Base-by-base conservation (phyloP, 2,888 invertebrate genomes). In the Harpalus rubripes region DNA sequence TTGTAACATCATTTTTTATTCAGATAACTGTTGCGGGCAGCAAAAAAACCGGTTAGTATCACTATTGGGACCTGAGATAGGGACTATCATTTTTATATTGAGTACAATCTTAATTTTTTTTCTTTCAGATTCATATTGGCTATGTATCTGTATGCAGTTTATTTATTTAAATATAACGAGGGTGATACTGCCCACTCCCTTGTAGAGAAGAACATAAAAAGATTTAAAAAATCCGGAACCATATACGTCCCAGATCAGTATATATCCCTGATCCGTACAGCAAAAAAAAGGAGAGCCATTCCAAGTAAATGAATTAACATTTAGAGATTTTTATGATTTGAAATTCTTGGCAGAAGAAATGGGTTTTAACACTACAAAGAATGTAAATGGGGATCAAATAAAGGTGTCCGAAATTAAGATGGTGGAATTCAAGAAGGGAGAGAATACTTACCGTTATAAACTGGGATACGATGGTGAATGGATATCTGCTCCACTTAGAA, bases 351-450 rank as follows among this genome's bases (percentile, higher is more conserved):
- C 56, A 15, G 56, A 56, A 56, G 56, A 56, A n/a, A 56, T 56
- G n/a, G 5, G 56, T 56, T 56, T 56, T 2, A 56, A 56, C n/a
- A 56, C n/a, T 8, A 56, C 56, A 15, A 56, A 56, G 56, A 56
- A 56, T 15, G 5, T n/a, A 56, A 56, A 56, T 56, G n/a, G 56
- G 10, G 56, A 56, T 15, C 56, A 56, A 56, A 56, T 56, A 56
- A 56, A 56, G 56, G n/a, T 56, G n/a, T 56, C 56, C n/a, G 10
- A 56, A 15, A 56, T 56, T 15, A 56, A 15, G n/a, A 56, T 56
- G 56, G 56, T 56, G 56, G 56, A 12, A 56, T 56, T 56, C 56
- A 12, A 56, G n/a, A 56, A 56, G n/a, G 56, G 56, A 56, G n/a
- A 12, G 56, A 15, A 56, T 56, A 56, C 12, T 12, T 56, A 56